Evolutionary conservation across 2,888 invertebrate species (phyloP).

Genomic region (Monoplex corrugatus): DNA sequence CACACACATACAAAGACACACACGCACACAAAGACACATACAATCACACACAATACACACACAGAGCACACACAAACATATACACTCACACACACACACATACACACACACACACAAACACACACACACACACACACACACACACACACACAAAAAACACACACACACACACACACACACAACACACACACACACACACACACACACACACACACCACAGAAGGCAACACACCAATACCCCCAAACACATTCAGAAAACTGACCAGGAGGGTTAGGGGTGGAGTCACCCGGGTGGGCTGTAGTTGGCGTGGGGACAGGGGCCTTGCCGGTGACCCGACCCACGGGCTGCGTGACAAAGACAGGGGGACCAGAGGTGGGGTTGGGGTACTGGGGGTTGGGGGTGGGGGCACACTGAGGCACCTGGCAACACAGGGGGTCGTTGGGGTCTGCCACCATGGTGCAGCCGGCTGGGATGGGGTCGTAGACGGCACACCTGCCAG

Average conservation of each 20-base stretch:
- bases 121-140: neutral
- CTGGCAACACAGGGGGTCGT: conserved; percentile 70
- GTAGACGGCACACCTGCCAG: conserved; percentile 65
- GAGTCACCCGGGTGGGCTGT: conserved; percentile 39
- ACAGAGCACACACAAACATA: neutral
- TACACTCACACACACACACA: neutral
- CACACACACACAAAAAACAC: neutral
- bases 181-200: neutral
- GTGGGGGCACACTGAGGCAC: conserved; percentile 66
- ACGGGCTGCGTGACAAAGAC: conserved; percentile 37
- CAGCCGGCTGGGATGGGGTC: conserved; percentile 62
- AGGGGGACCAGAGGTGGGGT: conserved; percentile 48
- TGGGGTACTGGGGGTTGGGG: conserved; percentile 57
- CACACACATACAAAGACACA: no score
- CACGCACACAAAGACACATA: no score
- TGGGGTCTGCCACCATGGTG: conserved; percentile 68
- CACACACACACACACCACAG: neutral
- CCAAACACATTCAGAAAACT: neutral
- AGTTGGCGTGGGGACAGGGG: conserved; percentile 44
- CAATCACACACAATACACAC: no score
- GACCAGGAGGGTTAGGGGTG: conserved; percentile 29
- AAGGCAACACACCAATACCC: neutral
- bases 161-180: neutral
- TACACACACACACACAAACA: no score
- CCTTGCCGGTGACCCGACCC: conserved; percentile 29